Evolutionary conservation across 2,113 vertebrate species (phyloP).

Genomic region (Anarhynchus alexandrinus): DNA sequence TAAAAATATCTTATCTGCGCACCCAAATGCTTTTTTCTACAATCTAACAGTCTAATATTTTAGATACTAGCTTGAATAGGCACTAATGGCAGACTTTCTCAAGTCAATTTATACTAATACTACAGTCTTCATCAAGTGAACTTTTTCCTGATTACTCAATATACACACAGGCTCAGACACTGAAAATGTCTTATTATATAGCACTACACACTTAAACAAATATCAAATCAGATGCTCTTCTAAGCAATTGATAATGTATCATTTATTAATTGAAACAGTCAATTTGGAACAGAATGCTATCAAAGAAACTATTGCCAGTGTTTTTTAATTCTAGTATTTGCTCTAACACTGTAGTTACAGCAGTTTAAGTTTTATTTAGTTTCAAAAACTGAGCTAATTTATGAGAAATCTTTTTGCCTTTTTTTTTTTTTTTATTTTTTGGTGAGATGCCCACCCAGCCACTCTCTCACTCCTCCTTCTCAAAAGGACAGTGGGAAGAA

Average conservation of each 20-base stretch:
- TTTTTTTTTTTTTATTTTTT: no score
- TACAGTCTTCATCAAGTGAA: neutral
- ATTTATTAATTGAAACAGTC: neutral
- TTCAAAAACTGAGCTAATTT: neutral
- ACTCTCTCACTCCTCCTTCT: neutral
- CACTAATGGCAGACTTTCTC: neutral
- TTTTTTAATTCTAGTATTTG: neutral
- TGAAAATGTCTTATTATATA: neutral
- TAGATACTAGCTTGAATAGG: neutral
- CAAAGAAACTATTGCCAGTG: neutral
- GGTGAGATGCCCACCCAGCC: fast-evolving
- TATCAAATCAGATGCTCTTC: neutral
- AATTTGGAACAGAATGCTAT: neutral
- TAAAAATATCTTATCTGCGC: neutral
- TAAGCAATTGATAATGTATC: neutral
- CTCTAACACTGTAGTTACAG: neutral
- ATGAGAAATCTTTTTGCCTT: neutral
- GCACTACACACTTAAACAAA: neutral
- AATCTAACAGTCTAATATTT: neutral
- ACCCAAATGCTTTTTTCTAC: neutral
- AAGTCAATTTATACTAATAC: neutral
- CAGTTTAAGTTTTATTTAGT: neutral
- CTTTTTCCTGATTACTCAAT: neutral
- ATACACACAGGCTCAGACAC: neutral
- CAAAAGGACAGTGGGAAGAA: neutral